Conservation (phyloP, 2,888 invertebrate species). For the Tetragonula carbonaria region DNA sequence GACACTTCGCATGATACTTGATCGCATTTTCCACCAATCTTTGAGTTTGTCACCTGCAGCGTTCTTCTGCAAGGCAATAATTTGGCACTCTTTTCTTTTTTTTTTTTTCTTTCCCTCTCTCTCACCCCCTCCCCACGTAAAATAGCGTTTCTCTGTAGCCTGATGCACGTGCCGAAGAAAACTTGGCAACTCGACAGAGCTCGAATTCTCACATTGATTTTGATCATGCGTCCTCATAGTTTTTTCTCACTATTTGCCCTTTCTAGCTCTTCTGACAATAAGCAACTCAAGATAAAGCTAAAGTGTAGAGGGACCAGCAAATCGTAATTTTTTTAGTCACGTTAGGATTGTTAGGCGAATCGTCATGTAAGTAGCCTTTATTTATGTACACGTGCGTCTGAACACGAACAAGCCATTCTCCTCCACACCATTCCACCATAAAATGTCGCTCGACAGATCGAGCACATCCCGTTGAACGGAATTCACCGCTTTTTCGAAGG, state of each 20-base stretch:
- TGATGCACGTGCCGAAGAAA: slow-evolving; percentile 52
- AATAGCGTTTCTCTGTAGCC: slow-evolving; percentile 28
- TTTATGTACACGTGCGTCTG: slow-evolving; percentile 64
- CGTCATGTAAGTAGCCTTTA: slow-evolving; percentile 72
- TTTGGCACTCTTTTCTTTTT: neutral
- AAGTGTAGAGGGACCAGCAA: slow-evolving; percentile 84
- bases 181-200: slow-evolving; percentile 34
- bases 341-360: slow-evolving; percentile 83
- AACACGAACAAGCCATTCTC: slow-evolving; percentile 47
- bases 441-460: slow-evolving; percentile 39
- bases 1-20: slow-evolving; percentile 67
- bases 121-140: neutral
- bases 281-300: slow-evolving; percentile 84
- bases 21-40: slow-evolving; percentile 51
- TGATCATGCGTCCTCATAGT: slow-evolving; percentile 61
- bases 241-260: slow-evolving; percentile 70
- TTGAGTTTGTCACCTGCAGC: slow-evolving; percentile 55
- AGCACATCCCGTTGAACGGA: slow-evolving; percentile 25
- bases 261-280: slow-evolving; percentile 80
- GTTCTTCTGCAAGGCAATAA: slow-evolving; percentile 48
- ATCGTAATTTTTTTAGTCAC: slow-evolving; percentile 72
- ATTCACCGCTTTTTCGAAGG: slow-evolving; percentile 30
- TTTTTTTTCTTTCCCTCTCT: no score
- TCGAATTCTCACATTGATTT: slow-evolving; percentile 55
- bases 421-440: slow-evolving; percentile 34